These are phyloP conservation scores for Calameuta filiformis DNA, from an alignment of 2,888 invertebrate species.

Conservation along the genomic window DNA sequence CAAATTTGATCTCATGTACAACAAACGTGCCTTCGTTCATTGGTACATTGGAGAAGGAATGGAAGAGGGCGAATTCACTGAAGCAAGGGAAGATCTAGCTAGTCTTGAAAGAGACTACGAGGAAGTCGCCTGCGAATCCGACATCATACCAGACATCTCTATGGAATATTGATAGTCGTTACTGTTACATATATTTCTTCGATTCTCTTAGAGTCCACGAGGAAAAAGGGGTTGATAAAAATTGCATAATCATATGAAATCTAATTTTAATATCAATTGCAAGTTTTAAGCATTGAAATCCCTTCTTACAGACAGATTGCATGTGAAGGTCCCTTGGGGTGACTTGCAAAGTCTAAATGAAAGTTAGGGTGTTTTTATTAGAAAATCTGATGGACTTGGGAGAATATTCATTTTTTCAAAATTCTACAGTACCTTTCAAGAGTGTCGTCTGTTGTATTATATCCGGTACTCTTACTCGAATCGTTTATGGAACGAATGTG, in stretches of 20 bases:
- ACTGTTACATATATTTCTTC: not conserved
- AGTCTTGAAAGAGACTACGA: constrained; percentile 85
- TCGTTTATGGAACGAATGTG: not conserved
- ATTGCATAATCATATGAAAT: not conserved
- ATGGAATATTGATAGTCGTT: constrained; percentile 13
- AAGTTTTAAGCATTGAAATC: not conserved
- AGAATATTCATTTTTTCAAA: not conserved
- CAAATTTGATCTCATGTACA: constrained; percentile 97
- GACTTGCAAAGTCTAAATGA: not conserved
- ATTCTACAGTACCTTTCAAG: not conserved
- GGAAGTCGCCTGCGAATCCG: constrained; percentile 81
- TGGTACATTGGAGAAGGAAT: constrained; percentile 93
- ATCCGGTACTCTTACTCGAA: not conserved
- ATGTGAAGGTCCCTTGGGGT: not conserved
- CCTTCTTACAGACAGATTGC: not conserved
- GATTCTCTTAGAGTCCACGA: not conserved
- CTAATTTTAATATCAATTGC: not conserved
- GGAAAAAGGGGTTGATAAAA: not conserved
- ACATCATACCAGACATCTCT: constrained; percentile 40
- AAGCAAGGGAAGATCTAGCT: constrained; percentile 87
- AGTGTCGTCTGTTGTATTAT: not conserved
- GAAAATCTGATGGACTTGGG: not conserved
- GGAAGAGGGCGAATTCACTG: constrained; percentile 89
- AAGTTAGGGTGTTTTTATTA: not conserved
- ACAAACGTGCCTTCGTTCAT: constrained; percentile 95